These are phyloP conservation scores for Hiodon tergisus DNA, from an alignment of 2,113 vertebrate species.

Conservation along the genomic window DNA sequence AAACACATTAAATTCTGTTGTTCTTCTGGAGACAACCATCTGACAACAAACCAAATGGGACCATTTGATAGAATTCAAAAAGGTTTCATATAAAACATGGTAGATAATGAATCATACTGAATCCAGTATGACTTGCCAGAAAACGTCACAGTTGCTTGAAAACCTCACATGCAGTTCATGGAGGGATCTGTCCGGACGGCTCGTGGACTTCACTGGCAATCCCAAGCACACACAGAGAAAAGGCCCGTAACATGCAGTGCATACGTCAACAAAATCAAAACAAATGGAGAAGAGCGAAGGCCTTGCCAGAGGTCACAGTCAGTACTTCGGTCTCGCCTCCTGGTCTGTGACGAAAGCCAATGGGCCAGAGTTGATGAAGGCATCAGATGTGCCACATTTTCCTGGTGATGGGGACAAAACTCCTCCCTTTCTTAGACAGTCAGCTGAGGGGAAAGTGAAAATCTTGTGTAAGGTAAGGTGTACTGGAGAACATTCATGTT, in stretches of 20 bases:
- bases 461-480: slow-evolving; percentile 61
- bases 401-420: slow-evolving; percentile 54
- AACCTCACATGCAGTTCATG: slow-evolving; percentile 35
- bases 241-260: slow-evolving; percentile 69
- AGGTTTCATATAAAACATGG: slow-evolving; percentile 74
- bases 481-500: slow-evolving; percentile 53
- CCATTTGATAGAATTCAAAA: slow-evolving; percentile 56
- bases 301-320: slow-evolving; percentile 46
- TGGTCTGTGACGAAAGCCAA: slow-evolving; percentile 53
- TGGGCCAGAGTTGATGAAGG: slow-evolving; percentile 53
- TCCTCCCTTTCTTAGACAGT: slow-evolving; percentile 56
- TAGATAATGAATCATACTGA: slow-evolving; percentile 55
- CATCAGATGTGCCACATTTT: slow-evolving; percentile 61
- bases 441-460: slow-evolving; percentile 69
- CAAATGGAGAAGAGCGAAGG: slow-evolving; percentile 36
- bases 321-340: slow-evolving; percentile 48
- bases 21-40: slow-evolving; percentile 17
- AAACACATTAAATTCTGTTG: background rate
- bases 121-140: slow-evolving; percentile 37
- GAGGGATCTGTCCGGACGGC: slow-evolving; percentile 38
- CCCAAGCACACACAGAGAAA: slow-evolving; percentile 59
- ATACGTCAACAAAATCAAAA: slow-evolving; percentile 41
- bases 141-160: slow-evolving; percentile 44
- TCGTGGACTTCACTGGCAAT: slow-evolving; percentile 42
- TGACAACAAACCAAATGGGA: slow-evolving; percentile 28